Evolutionary conservation across 2,888 invertebrate genomes (phyloP), one percentile per base, ranked within the genome.

Genomic region (Germaria angustata): DNA sequence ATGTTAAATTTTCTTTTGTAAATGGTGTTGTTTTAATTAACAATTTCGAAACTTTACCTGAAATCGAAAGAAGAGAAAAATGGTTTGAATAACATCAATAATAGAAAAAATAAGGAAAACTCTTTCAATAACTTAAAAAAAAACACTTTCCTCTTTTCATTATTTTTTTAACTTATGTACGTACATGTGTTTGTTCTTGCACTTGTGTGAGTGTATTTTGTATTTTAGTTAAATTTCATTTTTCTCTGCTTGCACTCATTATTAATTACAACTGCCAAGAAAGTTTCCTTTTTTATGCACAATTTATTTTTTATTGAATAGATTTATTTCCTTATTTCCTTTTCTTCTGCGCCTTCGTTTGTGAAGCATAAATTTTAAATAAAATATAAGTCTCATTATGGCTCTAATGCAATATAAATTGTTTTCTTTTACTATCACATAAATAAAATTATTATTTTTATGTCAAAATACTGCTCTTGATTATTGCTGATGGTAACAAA

Each of bases 401-500:
- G 65, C 39, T 44, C 17, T 9, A 39, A 71, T 46, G 55, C 49
- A 79, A 72, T 76, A 57, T 39, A 55, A 55, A n/a, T n/a, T n/a
- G n/a, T 22, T 41, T 24, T 22, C 13, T 46, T 39, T 9, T 32
- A 32, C 9, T n/a, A 24, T 11, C 9, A 55, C 2, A 57, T 39
- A 20, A 61, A 49, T 49, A 39, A 61, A 49, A 41, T 2, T 1
- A 4, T 22, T 41, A 32, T 66, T 9, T 57, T 59, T 41, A 49
- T 51, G 4, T 66, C 9, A 39, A 59, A 41, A 46, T 41, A 11
- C 39, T 72, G 72, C 13, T 76, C 34, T 75, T 78, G 73, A 69
- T 69, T 73, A 69, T 15, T 65, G 79, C 71, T 73, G 75, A 72
- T 76, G 53, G 39, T 39, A 55, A 71, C 41, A 63, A 78, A 49